A percentile compares a stretch with the other conserved stretches of the same genome.
These are phyloP conservation scores for Adoxophyes honmai DNA, from an alignment of 1,140 invertebrate species.

Conservation along the genomic window DNA sequence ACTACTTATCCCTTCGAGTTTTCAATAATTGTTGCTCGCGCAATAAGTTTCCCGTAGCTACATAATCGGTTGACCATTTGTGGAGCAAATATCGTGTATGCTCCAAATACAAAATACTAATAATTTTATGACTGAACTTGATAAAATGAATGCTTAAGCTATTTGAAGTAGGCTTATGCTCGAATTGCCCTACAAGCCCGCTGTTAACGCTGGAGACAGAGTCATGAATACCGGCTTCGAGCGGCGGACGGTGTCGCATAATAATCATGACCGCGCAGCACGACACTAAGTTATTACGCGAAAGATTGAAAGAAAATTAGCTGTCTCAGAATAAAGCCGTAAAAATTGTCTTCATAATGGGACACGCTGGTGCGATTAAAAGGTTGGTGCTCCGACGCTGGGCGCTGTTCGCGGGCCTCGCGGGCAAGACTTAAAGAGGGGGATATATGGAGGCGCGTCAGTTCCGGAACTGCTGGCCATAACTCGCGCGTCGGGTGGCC, in stretches of 20 bases:
- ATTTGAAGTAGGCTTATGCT: not conserved
- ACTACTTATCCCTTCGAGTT: too few relatives aligned
- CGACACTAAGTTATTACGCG: conserved; percentile 53
- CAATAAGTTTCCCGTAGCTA: too few relatives aligned
- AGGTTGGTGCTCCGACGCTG: conserved; percentile 20
- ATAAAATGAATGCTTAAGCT: not conserved
- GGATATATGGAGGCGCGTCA: conserved; percentile 29
- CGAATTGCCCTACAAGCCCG: conserved; percentile 11
- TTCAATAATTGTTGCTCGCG: not conserved
- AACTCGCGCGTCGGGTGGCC: conserved; percentile 56
- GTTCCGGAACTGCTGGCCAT: conserved; percentile 32
- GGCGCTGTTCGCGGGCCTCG: not conserved
- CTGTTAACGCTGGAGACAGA: conserved; percentile 10
- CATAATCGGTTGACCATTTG: too few relatives aligned
- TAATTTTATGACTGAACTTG: not conserved
- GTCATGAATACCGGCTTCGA: conserved; percentile 47
- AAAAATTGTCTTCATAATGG: conserved; percentile 37
- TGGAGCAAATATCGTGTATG: too few relatives aligned
- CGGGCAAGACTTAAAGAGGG: not conserved
- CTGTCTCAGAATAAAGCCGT: conserved; percentile 42
- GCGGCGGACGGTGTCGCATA: conserved; percentile 38
- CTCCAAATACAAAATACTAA: too few relatives aligned
- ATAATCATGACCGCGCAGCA: conserved; percentile 60
- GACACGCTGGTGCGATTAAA: conserved; percentile 29
- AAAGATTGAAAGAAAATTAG: conserved; percentile 53